Percentiles rank a stretch among this genome's conserved stretches.
phyloP scores from a whole-genome alignment of 2,113 vertebrate species.

The Brienomyrus longianalis region DNA sequence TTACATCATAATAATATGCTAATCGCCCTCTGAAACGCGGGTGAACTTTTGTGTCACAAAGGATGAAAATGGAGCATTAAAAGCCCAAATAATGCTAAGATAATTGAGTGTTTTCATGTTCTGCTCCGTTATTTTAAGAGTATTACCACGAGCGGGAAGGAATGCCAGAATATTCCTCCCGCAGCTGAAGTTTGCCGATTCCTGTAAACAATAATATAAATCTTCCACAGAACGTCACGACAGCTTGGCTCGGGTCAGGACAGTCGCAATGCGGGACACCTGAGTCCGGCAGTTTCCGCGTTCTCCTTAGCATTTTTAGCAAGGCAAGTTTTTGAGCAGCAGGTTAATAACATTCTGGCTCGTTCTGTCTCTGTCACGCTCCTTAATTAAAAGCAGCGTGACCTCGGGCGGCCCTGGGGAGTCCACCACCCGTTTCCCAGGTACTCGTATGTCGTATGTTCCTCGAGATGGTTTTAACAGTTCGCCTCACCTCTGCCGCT shows the following conservation, averaged over 20 bases:
- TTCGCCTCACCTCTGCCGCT: not conserved
- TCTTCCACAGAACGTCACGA: not conserved
- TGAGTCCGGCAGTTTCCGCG: not conserved
- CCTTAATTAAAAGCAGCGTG: not conserved
- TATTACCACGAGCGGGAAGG: slow-evolving; percentile 22
- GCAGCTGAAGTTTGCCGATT: not conserved
- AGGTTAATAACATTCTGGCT: not conserved
- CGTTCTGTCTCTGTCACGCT: not conserved
- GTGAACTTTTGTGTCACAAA: slow-evolving; percentile 44
- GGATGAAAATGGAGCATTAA: slow-evolving; percentile 35
- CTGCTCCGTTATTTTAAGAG: slow-evolving; percentile 30
- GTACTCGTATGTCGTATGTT: slow-evolving; percentile 20
- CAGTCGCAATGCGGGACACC: not conserved
- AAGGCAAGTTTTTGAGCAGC: not conserved
- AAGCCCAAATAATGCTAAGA: slow-evolving; percentile 42
- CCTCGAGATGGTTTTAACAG: slow-evolving; percentile 30
- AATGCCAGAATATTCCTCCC: not conserved
- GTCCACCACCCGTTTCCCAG: slow-evolving; percentile 11
- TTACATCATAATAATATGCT: slow-evolving; percentile 54
- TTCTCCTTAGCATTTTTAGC: not conserved
- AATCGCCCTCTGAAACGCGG: slow-evolving; percentile 58
- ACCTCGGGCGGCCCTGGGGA: not conserved
- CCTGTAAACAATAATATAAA: not conserved
- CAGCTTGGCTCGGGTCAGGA: not conserved
- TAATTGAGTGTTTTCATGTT: slow-evolving; percentile 50